These are phyloP conservation scores for Yponomeuta sedellus DNA, from an alignment of 2,888 invertebrate species.

Conservation along the genomic window DNA sequence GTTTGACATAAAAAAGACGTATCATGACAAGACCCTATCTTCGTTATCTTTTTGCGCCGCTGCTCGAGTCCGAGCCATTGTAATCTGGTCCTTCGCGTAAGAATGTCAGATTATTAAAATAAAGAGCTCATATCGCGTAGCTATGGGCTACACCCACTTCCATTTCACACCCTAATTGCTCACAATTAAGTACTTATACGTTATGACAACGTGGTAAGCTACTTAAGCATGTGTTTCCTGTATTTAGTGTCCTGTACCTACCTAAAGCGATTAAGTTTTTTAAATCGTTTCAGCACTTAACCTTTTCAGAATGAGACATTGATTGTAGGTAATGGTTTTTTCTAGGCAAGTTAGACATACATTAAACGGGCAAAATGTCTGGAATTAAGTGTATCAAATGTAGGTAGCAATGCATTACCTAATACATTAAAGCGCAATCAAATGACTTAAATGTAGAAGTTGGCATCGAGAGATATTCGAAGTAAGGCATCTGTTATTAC, in stretches of 20 bases:
- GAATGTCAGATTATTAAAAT: constrained; percentile 2
- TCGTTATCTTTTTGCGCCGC: background rate
- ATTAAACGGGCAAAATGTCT: too few relatives aligned
- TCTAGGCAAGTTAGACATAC: too few relatives aligned
- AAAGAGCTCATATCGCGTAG: background rate
- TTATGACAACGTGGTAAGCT: background rate
- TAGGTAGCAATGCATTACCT: too few relatives aligned
- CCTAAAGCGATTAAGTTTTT: background rate
- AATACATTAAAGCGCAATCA: too few relatives aligned
- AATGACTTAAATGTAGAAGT: too few relatives aligned
- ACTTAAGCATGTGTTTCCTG: background rate
- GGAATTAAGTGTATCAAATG: too few relatives aligned
- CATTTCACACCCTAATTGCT: background rate
- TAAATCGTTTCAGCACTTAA: background rate
- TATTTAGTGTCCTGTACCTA: background rate
- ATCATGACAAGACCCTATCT: background rate
- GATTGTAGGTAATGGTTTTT: too few relatives aligned
- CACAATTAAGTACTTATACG: background rate
- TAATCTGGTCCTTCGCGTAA: background rate
- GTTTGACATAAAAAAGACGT: background rate
- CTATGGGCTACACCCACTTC: background rate
- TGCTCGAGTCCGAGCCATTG: background rate
- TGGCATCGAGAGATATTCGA: too few relatives aligned
- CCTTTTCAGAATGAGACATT: too few relatives aligned
- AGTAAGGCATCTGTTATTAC: too few relatives aligned